Conservation (phyloP, 2,797 vertebrate species). For the Myotis myotis region DNA sequence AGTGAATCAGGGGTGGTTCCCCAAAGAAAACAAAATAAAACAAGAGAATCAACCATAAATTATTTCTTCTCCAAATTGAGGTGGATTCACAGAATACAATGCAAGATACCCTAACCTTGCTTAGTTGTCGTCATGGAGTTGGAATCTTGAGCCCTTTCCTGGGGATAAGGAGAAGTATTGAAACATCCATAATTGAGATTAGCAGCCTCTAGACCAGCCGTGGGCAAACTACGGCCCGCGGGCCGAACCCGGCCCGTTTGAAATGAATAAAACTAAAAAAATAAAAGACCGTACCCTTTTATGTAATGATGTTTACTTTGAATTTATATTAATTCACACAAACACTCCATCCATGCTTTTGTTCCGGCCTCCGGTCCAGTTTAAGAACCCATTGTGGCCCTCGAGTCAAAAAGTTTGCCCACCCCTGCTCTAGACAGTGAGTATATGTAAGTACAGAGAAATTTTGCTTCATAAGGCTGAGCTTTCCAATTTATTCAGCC, state of each 20-base stretch:
- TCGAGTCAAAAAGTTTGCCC: too few species aligned
- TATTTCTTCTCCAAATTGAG: conserved; percentile 24
- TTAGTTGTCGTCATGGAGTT: not conserved
- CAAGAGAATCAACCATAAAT: not conserved
- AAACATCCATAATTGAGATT: not conserved
- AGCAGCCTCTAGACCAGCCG: not conserved
- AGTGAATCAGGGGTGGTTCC: not conserved
- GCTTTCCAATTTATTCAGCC: not conserved
- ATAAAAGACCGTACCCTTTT: too few species aligned
- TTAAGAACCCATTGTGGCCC: too few species aligned
- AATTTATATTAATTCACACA: too few species aligned
- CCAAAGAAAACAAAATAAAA: not conserved
- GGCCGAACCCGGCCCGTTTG: too few species aligned
- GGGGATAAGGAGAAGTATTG: not conserved
- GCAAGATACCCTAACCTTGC: not conserved
- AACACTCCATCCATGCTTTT: too few species aligned
- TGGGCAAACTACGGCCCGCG: too few species aligned
- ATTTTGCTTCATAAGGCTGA: not conserved
- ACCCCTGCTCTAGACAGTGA: conserved; percentile 6
- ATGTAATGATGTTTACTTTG: too few species aligned
- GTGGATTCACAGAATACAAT: not conserved
- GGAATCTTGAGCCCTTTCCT: not conserved
- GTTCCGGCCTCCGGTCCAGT: too few species aligned
- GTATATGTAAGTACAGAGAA: not conserved
- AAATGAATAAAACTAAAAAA: too few species aligned